phyloP scores from a whole-genome alignment of 2,888 invertebrate genomes.

The Chouioia cunea region DNA sequence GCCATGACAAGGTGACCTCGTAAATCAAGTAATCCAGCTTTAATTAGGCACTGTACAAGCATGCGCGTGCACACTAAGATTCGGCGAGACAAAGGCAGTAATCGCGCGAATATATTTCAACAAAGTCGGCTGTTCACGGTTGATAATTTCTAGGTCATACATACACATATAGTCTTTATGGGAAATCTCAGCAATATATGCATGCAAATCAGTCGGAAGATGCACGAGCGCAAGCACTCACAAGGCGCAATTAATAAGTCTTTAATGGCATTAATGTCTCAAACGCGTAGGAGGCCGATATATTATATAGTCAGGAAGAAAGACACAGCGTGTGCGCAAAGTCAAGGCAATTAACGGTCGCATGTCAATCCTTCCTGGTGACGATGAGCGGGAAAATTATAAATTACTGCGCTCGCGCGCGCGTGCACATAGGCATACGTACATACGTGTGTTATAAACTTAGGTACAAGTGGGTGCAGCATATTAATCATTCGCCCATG shows the following conservation, averaged over 20 bases:
- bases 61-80: conserved; percentile 2
- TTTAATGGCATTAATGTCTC: conserved; percentile 57
- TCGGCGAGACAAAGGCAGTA: conserved; percentile 26
- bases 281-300: conserved; percentile 55
- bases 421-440: not conserved
- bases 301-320: conserved; percentile 54
- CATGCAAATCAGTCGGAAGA: conserved; percentile 32
- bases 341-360: conserved; percentile 53
- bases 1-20: conserved; percentile 21
- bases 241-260: conserved; percentile 58
- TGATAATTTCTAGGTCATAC: not conserved
- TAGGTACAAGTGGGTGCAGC: conserved; percentile 27
- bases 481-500: conserved; percentile 29
- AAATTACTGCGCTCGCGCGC: not conserved
- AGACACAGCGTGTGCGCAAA: conserved; percentile 27
- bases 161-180: conserved; percentile 7
- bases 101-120: conserved; percentile 6
- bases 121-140: conserved; percentile 24
- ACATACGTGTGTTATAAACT: conserved; percentile 24
- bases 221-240: not conserved
- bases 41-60: not conserved
- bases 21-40: conserved; percentile 40
- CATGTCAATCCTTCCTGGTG: conserved; percentile 42
- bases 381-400: not conserved
- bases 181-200: conserved; percentile 36